These are phyloP conservation scores for Griposia aprilina DNA, from an alignment of 2,888 invertebrate genomes.

Conservation along the genomic window DNA sequence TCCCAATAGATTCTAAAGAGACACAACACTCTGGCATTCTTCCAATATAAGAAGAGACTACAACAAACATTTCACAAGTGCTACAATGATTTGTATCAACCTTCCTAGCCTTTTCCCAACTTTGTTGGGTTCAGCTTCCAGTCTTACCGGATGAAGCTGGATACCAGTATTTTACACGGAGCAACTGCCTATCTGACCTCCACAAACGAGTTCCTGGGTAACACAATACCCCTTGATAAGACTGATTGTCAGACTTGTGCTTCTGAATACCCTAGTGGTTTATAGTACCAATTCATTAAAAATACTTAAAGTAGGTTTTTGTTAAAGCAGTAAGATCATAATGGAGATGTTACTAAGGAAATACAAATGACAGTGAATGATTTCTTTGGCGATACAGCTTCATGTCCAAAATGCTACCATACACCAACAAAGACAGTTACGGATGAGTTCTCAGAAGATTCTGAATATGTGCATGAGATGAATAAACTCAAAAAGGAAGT, in stretches of 20 bases:
- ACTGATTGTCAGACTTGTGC: neutral
- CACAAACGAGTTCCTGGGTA: neutral
- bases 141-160: neutral
- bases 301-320: neutral
- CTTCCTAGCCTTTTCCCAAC: neutral
- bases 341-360: constrained; percentile 51
- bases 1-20: neutral
- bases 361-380: constrained; percentile 65
- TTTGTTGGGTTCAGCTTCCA: neutral
- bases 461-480: constrained; percentile 70
- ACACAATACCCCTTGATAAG: neutral
- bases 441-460: constrained; percentile 33
- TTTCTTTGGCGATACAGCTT: constrained; percentile 67
- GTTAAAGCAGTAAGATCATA: constrained; percentile 43
- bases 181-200: neutral
- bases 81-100: neutral
- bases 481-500: constrained; percentile 74
- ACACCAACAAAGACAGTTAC: constrained; percentile 14
- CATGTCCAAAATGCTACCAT: constrained; percentile 65
- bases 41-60: neutral
- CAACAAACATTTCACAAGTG: neutral
- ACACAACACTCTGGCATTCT: neutral
- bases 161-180: neutral
- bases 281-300: neutral
- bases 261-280: neutral